Evolutionary conservation across 1,140 invertebrate species (phyloP).

Genomic region (Cydia strobilella): DNA sequence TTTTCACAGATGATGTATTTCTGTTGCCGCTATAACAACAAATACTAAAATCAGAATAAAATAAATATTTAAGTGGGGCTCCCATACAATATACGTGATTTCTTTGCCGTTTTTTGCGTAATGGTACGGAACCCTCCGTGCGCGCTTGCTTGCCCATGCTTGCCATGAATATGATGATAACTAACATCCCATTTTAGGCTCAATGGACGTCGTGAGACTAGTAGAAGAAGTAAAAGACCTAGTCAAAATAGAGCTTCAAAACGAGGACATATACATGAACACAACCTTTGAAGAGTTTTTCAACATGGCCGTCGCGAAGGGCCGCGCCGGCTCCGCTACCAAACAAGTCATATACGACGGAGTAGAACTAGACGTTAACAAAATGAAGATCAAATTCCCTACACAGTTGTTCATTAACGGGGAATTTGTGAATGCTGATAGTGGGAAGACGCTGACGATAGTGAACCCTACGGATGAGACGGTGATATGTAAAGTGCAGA

Average conservation of each 20-base stretch:
- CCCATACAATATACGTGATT: too few relatives aligned
- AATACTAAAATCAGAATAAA: too few relatives aligned
- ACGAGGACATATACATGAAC: constrained; percentile 96
- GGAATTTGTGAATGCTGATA: constrained; percentile 90
- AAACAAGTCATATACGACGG: constrained; percentile 85
- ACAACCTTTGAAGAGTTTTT: constrained; percentile 92
- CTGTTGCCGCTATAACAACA: too few relatives aligned
- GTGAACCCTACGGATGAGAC: constrained; percentile 94
- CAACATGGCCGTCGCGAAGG: constrained; percentile 83
- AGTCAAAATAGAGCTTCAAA: constrained; percentile 88
- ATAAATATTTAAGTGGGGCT: too few relatives aligned
- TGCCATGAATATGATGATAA: too few relatives aligned
- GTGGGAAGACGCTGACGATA: constrained; percentile 82
- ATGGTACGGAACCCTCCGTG: too few relatives aligned
- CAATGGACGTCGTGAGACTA: constrained; percentile 97
- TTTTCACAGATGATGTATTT: too few relatives aligned
- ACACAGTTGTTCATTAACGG: constrained; percentile 96
- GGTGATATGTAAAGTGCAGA: constrained; percentile 89
- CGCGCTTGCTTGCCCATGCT: too few relatives aligned
- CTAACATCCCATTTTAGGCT: constrained; percentile 72
- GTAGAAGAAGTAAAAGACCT: constrained; percentile 96
- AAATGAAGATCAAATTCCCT: constrained; percentile 91
- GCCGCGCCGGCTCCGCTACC: constrained; percentile 81
- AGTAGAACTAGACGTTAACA: constrained; percentile 89
- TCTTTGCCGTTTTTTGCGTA: too few relatives aligned